These are phyloP conservation scores for Pteronotus mesoamericanus DNA, from an alignment of 2,797 vertebrate genomes.

Conservation along the genomic window DNA sequence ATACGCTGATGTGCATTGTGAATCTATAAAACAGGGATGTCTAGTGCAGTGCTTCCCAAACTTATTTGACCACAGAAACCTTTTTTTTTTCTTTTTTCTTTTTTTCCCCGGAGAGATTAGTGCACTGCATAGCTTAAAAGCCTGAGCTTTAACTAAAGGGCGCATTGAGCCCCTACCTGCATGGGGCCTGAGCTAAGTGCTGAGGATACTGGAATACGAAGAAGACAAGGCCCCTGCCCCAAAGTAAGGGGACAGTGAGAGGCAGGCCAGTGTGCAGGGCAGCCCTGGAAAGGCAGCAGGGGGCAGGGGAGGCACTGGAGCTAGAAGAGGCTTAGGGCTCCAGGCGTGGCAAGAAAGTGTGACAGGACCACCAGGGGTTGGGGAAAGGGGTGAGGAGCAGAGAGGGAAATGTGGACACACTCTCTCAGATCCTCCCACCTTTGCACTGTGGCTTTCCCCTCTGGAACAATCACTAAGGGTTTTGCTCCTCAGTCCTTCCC, in stretches of 20 bases:
- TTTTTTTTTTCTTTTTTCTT: background rate
- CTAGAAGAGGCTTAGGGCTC: background rate
- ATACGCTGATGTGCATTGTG: conserved; percentile 1
- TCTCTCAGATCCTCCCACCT: background rate
- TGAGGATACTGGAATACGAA: background rate
- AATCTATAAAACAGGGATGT: conserved; percentile 64
- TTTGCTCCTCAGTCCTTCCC: background rate
- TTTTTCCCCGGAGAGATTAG: background rate
- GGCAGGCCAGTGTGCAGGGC: background rate
- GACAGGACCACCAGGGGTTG: background rate
- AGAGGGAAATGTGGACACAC: background rate
- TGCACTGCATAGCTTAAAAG: background rate
- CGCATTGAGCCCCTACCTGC: background rate
- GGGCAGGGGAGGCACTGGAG: background rate
- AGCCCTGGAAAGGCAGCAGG: background rate
- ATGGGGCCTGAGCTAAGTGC: background rate
- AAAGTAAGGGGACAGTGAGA: background rate
- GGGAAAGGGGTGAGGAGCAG: background rate
- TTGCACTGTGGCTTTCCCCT: background rate
- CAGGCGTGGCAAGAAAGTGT: background rate
- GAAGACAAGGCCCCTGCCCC: background rate
- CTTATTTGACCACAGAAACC: conserved; percentile 54
- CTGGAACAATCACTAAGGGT: background rate
- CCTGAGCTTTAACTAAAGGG: background rate
- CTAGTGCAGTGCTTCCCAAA: conserved; percentile 36